These are phyloP conservation scores for Phyto melanocephala DNA, from an alignment of 2,888 invertebrate species.

Conservation along the genomic window DNA sequence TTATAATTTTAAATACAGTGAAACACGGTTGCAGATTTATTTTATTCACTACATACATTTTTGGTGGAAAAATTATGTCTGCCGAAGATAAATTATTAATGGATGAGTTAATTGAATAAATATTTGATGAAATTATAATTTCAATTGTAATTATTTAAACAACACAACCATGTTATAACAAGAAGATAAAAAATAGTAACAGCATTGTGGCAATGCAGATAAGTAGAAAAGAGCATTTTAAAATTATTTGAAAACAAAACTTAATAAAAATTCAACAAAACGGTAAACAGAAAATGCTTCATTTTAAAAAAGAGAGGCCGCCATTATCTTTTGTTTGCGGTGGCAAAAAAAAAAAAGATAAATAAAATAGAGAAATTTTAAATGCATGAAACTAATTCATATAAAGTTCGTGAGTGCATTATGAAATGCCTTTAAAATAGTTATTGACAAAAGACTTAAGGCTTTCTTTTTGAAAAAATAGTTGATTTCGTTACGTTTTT, in stretches of 20 bases:
- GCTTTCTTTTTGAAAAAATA: too few relatives aligned
- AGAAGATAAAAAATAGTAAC: neutral
- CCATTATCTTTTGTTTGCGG: neutral
- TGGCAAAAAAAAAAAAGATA: too few relatives aligned
- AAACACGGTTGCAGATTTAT: neutral
- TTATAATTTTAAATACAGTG: neutral
- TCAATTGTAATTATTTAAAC: slow-evolving; percentile 12
- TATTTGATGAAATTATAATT: slow-evolving; percentile 41
- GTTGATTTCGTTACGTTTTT: too few relatives aligned
- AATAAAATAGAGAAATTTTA: too few relatives aligned
- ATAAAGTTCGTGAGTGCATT: too few relatives aligned
- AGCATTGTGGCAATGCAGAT: neutral
- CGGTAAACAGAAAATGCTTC: neutral
- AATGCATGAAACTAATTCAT: too few relatives aligned
- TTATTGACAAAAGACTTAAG: too few relatives aligned
- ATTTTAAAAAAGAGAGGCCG: neutral
- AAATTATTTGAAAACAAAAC: neutral
- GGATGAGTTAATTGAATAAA: slow-evolving; percentile 56
- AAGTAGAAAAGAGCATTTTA: neutral
- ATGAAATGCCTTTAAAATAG: too few relatives aligned
- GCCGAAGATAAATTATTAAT: slow-evolving; percentile 46
- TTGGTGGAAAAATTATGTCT: neutral
- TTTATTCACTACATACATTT: neutral
- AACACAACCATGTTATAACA: neutral
- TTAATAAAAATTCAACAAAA: neutral